A percentile compares a stretch with the other conserved stretches of the same genome.
These are phyloP conservation scores for Falcaria lacertinaria DNA, from an alignment of 2,888 invertebrate genomes.

Conservation along the genomic window DNA sequence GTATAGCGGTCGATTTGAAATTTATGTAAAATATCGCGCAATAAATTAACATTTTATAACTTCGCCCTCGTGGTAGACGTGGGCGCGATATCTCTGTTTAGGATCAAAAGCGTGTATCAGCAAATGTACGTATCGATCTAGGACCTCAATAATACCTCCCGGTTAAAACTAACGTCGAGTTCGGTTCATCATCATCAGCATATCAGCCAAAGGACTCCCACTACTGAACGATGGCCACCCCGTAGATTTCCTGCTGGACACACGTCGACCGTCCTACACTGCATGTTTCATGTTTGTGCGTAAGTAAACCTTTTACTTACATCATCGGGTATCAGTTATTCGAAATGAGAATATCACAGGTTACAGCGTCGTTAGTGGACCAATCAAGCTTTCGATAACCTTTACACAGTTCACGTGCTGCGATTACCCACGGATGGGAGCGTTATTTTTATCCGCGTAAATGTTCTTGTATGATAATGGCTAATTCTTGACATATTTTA, in stretches of 20 bases:
- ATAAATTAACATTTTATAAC: constrained; percentile 78
- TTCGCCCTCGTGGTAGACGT: constrained; percentile 53
- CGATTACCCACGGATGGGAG: constrained; percentile 29
- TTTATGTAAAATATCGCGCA: constrained; percentile 76
- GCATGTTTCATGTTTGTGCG: too few relatives aligned
- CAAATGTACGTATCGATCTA: constrained; percentile 54
- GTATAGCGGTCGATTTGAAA: constrained; percentile 68
- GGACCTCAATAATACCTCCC: constrained; percentile 12
- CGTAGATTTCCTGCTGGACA: too few relatives aligned
- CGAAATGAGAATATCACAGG: too few relatives aligned
- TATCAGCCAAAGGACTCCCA: too few relatives aligned
- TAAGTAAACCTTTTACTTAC: too few relatives aligned
- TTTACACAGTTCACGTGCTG: constrained; percentile 39
- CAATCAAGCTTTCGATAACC: constrained; percentile 32
- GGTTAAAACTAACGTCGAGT: too few relatives aligned
- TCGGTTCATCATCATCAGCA: too few relatives aligned
- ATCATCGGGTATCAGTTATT: too few relatives aligned
- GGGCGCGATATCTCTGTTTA: constrained; percentile 69
- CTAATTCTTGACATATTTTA: constrained; percentile 78
- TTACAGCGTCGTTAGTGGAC: too few relatives aligned
- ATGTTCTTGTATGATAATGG: constrained; percentile 70
- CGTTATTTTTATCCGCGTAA: constrained; percentile 54
- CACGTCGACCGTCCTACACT: too few relatives aligned
- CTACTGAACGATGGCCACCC: too few relatives aligned
- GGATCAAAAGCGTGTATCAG: constrained; percentile 57